phyloP scores from a whole-genome alignment of 1,140 invertebrate species.

The Octopus sinensis region DNA sequence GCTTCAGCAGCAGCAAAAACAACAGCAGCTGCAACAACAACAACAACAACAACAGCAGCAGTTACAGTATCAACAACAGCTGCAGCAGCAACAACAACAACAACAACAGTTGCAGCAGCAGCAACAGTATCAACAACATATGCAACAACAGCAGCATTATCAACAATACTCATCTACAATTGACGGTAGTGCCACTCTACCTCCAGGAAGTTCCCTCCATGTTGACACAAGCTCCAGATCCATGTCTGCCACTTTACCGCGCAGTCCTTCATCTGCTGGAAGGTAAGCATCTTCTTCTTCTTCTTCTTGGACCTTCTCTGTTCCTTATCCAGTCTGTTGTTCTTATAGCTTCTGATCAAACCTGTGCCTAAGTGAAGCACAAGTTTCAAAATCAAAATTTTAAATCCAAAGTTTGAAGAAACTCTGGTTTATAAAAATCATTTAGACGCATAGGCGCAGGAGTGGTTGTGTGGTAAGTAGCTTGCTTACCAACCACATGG shows the following conservation, averaged over 20 bases:
- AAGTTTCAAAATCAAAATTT: too few species aligned
- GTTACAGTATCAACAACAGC: conserved; percentile 1
- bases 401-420: too few species aligned
- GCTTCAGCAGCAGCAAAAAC: conserved; percentile 34
- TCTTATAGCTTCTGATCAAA: too few species aligned
- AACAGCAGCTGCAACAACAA: conserved; percentile 34
- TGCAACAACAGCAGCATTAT: conserved; percentile 17
- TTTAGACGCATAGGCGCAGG: too few species aligned
- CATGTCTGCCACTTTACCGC: conserved; percentile 40
- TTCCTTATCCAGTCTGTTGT: too few species aligned
- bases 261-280: conserved; percentile 42
- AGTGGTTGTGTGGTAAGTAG: too few species aligned
- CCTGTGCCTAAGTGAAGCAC: too few species aligned
- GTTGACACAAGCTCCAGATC: conserved; percentile 48
- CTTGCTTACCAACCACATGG: too few species aligned
- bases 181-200: conserved; percentile 22
- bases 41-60: conserved; percentile 21
- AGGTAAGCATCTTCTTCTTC: conserved; percentile 28
- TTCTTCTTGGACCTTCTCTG: neutral
- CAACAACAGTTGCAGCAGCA: conserved; percentile 24
- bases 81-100: conserved; percentile 27
- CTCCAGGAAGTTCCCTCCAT: conserved; percentile 32
- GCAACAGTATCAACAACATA: conserved; percentile 18
- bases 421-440: too few species aligned
- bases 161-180: conserved; percentile 23